Evolutionary conservation across 1,140 invertebrate species (phyloP), one percentile per base, ranked within the genome.

Genomic region (Cyclina sinensis): DNA sequence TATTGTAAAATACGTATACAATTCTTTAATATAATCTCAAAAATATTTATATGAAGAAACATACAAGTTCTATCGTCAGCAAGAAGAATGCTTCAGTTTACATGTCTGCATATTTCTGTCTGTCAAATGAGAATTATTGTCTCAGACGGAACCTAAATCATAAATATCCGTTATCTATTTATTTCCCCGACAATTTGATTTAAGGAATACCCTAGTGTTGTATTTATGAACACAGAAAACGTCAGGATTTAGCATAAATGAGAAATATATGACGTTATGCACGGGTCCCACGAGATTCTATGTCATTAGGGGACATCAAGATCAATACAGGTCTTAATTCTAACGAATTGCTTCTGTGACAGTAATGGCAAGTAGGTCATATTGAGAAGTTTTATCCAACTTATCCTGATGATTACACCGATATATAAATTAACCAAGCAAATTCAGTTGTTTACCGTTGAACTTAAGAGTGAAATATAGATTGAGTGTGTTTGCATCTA

Each of bases 101-200:
- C 43, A 7, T 43, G 43, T 43, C 43, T 14, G 43, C 43, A 43
- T 7, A 14, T 43, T 43, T 14, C 14, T 43, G 14, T 43, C 4
- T 43, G 21, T 54, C 5, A 54, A 54, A 14, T 4, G 21, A 3
- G 21, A 18, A 7, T 14, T 7, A 54, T 54, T 54, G 14, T 54
- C 21, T n/a, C 7, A 24, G 59, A 16, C 30, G 7, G 11, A 2
- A 65, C 27, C 59, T 65, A 30, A 65, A 65, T 65, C 59, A 65
- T 12, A 27, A 27, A 65, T 18, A 65, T 65, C 16, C 59, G 24
- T 7, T 65, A 65, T 57, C 18, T 57, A 18, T 57, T 57, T 57
- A 57, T 65, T 65, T 65, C 27, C 54, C 59, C n/a, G 59, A 65
- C 59, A 65, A 65, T 30, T 65, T 65, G n/a, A 30, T 30, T 65